Conservation (phyloP, 2,113 vertebrate genomes). For the Oenanthe melanoleuca region DNA sequence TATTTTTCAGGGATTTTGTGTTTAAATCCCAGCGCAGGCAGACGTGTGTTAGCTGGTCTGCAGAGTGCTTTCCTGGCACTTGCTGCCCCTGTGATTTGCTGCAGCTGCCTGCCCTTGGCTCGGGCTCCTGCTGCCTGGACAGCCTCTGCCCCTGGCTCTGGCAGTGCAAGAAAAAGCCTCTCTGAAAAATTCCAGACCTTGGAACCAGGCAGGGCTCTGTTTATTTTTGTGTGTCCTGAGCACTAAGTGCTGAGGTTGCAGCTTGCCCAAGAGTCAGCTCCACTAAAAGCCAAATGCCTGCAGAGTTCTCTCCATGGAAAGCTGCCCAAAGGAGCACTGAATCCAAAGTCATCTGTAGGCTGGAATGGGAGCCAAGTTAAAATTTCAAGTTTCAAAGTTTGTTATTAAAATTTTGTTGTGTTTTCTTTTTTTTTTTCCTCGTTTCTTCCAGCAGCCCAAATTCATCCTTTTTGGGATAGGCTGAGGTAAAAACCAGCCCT, state of each 20-base stretch:
- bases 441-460: conserved; percentile 69
- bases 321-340: neutral
- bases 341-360: neutral
- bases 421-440: conserved; percentile 46
- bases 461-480: conserved; percentile 42
- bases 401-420: neutral
- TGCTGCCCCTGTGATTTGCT: neutral
- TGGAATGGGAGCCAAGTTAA: neutral
- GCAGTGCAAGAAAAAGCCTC: neutral
- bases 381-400: neutral
- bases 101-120: neutral
- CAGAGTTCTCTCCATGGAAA: neutral
- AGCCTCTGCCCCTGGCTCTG: neutral
- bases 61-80: neutral
- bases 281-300: neutral
- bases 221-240: neutral
- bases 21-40: neutral
- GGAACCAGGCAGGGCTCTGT: neutral
- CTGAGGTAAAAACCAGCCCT: conserved; percentile 59
- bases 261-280: neutral
- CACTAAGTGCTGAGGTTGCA: neutral
- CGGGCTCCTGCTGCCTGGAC: neutral
- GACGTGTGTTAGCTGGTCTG: neutral
- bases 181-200: neutral
- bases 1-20: neutral